A percentile compares a stretch with the other conserved stretches of the same genome.
These are phyloP conservation scores for Nilaparvata lugens DNA, from an alignment of 1,140 invertebrate genomes.

Conservation along the genomic window DNA sequence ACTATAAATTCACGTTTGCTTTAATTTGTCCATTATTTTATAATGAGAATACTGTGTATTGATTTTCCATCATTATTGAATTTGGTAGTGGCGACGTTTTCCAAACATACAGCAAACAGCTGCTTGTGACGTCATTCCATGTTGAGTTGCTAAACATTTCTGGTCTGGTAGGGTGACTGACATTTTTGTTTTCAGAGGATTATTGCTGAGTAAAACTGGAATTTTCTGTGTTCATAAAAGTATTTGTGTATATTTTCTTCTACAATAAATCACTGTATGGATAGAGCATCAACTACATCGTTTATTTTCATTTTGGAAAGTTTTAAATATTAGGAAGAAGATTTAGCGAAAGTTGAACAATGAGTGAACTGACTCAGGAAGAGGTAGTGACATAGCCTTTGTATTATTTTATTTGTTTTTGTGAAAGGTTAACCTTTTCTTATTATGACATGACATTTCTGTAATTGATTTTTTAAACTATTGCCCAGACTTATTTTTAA, in stretches of 20 bases:
- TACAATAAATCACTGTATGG: neutral
- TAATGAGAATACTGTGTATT: too few species aligned
- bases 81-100: too few species aligned
- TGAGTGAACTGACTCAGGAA: conserved; percentile 65
- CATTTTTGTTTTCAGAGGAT: conserved; percentile 1
- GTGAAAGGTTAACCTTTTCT: neutral
- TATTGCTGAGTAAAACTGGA: neutral
- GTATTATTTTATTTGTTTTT: conserved; percentile 21
- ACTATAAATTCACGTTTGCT: too few species aligned
- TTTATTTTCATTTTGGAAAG: neutral
- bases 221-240: neutral
- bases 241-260: neutral
- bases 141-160: conserved; percentile 1
- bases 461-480: neutral
- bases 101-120: neutral
- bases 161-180: neutral
- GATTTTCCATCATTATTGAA: too few species aligned
- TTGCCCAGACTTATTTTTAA: conserved; percentile 7
- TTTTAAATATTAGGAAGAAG: neutral
- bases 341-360: conserved; percentile 26
- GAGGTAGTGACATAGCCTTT: conserved; percentile 44
- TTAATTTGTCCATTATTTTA: too few species aligned
- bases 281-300: too few species aligned
- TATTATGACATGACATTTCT: neutral
- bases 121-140: neutral